Percentiles rank a stretch among this genome's conserved stretches.
Evolutionary conservation across 2,797 vertebrate genomes (phyloP).

Genomic region (Pantherophis vulpinus): DNA sequence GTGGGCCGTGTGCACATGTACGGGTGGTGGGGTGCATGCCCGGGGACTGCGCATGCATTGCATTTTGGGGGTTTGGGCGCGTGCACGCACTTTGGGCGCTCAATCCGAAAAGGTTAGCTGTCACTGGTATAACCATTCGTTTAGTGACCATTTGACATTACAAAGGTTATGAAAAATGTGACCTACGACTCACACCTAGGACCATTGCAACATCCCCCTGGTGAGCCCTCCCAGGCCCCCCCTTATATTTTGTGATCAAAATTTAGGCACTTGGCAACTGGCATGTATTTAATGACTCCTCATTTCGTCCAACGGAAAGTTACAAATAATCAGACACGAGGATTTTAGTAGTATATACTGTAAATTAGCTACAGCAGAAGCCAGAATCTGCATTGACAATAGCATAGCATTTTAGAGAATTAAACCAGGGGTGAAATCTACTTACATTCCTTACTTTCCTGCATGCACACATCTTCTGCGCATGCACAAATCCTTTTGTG

Average conservation of each 20-base stretch:
- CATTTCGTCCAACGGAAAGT: not conserved
- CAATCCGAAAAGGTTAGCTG: too few relatives aligned
- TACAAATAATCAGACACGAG: not conserved
- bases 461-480: too few relatives aligned
- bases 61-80: too few relatives aligned
- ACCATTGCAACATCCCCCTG: not conserved
- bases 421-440: not conserved
- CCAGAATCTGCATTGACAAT: not conserved
- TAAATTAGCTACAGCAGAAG: not conserved
- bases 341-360: not conserved
- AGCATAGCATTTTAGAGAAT: not conserved
- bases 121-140: not conserved
- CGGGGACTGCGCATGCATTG: too few relatives aligned
- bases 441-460: too few relatives aligned
- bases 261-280: not conserved
- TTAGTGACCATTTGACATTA: not conserved
- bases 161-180: not conserved
- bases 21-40: too few relatives aligned
- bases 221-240: not conserved
- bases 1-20: too few relatives aligned
- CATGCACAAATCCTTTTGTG: too few relatives aligned
- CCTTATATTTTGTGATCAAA: too few relatives aligned
- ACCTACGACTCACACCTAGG: not conserved
- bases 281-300: not conserved
- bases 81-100: too few relatives aligned